Evolutionary conservation across 1,140 invertebrate species (phyloP), one percentile per base, ranked within the genome.

Genomic region (Drosophila paulistorum): DNA sequence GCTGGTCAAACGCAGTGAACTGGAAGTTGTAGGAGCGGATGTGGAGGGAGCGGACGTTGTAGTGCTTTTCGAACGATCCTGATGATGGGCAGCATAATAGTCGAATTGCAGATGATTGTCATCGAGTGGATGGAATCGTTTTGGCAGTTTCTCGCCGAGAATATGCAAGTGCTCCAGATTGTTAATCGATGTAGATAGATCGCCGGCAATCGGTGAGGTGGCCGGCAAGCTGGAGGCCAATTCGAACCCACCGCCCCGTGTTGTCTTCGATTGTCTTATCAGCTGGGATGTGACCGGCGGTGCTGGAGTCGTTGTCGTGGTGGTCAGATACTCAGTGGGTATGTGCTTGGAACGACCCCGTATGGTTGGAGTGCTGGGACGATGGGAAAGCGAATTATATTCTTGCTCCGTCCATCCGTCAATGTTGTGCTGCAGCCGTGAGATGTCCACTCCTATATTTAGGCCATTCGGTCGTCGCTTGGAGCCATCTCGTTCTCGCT

Each of bases 371-470:
- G 93, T 93, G 71, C 93, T 93, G 60, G 92, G 92, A 65, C 92
- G 93, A 69, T 93, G 92, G 3, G 93, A 92, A 7, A 93, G 83
- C 48, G 94, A 94, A 7, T 94, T 94, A 90, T 94, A 96, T 91
- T 96, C 95, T 93, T 96, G 95, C 77, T 96, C 95, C 1, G 96
- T 97, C 96, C 96, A 97, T 39, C 96, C 95, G 81, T 97, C 96
- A 42, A 97, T 97, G 75, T 96, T 96, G 78, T 96, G 96, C 85
- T 97, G 96, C 57, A 97, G 90, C 81, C 95, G 95, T 26, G 94
- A 94, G 14, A 96, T 94, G 81, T 96, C 95, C 77, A 96, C 95
- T 0, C 94, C 94, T 42, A 93, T 67, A 81, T 96, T 95, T 74
- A 96, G 95, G 0, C 94, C 94, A 45, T 93, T 67, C 93, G 62